Base-by-base conservation (phyloP, 2,797 vertebrate species). In the Intellagama lesueurii region DNA sequence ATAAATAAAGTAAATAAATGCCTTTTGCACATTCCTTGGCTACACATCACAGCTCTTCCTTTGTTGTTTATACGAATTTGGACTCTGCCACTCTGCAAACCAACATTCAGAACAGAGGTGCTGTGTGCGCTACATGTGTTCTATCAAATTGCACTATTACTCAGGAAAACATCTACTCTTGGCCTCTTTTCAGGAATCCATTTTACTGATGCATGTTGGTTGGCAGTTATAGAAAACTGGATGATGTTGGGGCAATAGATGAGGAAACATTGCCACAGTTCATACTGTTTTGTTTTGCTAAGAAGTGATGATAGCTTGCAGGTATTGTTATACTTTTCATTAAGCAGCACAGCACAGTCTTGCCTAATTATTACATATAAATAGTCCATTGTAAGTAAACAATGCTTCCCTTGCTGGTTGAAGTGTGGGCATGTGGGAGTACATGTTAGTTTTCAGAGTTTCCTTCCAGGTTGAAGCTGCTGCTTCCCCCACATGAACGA, bases 121-220 rank as follows among this genome's bases (percentile, higher is more conserved):
- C 68, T 66, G 91, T 52, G 52, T 52, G 52, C 52, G 8, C 52
- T n/a, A n/a, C 79, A 90, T 81, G 7, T 14, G 68, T 83, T 84
- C 70, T 52, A 9, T 11, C 7, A 11, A 30, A 49, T 80, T 90
- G 52, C 14, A 56, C 4, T 0, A 6, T 79, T 1, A 12, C 1
- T 32, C 11, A 72, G 4, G 32, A 40, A 87, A 93, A 44, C 1
- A 85, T 30, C 5, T 90, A 88, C 87, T 83, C 70, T 40, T 40
- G 49, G 79, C 35, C 7, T 69, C 5, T 85, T 35, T 0, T 32
- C 49, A 83, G 89, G 88, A 19, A 32, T 86, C n/a, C 2, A 3
- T 2, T 64, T 88, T 81, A 75, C 52, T 88, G 87, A 60, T 73
- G 49, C 32, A 64, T 81, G 8, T 88, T 32, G 28, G 35, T 88